Evolutionary conservation across 2,888 invertebrate genomes (phyloP), one percentile per base, ranked within the genome.

Genomic region (Phragmatobia fuliginosa): DNA sequence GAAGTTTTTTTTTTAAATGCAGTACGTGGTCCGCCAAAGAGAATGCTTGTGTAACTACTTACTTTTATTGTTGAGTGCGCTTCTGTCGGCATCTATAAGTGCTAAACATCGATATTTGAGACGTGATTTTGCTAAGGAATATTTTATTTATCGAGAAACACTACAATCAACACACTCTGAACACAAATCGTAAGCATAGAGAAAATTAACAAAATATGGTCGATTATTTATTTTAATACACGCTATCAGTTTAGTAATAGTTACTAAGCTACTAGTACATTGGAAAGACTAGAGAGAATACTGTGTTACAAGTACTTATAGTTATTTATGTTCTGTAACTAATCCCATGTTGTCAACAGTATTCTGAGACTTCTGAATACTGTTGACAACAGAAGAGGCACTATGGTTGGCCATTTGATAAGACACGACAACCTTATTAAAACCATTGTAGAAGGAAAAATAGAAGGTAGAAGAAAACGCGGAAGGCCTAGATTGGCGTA

Each of bases 1-100:
- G 4, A 11, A 7, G 38, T 36, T 32, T 66, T 14, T 52, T 81
- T 87, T 88, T 83, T 83, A 82, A 71, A 68, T 58, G 74, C 67
- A 52, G 66, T 81, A 82, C 79, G 79, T 83, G 81, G 36, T 66
- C 81, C 83, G 83, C 79, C 83, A 82, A 73, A 70, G 75, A 70
- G 74, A 79, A 75, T 74, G 58, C 71, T 77, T 41, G 41, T 59
- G 32, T 32, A 64, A 59, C 45, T 68, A 67, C 65, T 70, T 77
- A 76, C 68, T 74, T 67, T 21, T 58, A 73, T 80, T 72, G 78
- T 74, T 67, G 74, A 69, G 64, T 73, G 72, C 75, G 69, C 73
- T 77, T 67, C 73, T 56, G 52, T 74, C 70, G 70, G 76, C 62
- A 70, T 64, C 25, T 72, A 59, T 67, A 25, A 70, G 71, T 74